Evolutionary conservation across 2,888 invertebrate genomes (phyloP).

Genomic region (Pandemis corylana): DNA sequence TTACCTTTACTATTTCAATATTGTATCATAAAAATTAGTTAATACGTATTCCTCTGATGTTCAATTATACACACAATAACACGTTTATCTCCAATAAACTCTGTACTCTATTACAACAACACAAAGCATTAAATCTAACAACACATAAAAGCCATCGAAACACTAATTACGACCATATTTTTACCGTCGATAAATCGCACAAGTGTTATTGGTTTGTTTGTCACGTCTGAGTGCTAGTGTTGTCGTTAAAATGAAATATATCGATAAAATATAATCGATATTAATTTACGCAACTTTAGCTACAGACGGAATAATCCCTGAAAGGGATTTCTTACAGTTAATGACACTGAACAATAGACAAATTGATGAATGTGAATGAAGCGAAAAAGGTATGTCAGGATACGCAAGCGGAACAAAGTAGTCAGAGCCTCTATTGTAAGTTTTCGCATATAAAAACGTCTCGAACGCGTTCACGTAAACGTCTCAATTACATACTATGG

Average conservation of each 20-base stretch:
- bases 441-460: too few species aligned
- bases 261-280: conserved; percentile 8
- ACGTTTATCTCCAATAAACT: not conserved
- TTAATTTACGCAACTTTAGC: not conserved
- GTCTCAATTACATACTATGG: too few species aligned
- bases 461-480: too few species aligned
- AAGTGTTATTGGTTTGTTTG: conserved; percentile 27
- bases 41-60: not conserved
- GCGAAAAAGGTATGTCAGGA: too few species aligned
- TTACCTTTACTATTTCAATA: not conserved
- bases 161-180: conserved; percentile 23
- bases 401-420: too few species aligned
- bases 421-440: too few species aligned
- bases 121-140: conserved; percentile 4
- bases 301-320: too few species aligned
- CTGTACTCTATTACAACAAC: not conserved
- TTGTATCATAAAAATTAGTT: not conserved
- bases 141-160: conserved; percentile 14
- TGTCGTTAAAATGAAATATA: not conserved
- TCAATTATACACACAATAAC: conserved; percentile 1
- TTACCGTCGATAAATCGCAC: conserved; percentile 28
- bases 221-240: not conserved
- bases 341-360: too few species aligned
- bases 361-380: too few species aligned
- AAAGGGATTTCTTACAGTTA: too few species aligned